A percentile compares a stretch with the other conserved stretches of the same genome.
phyloP scores from a whole-genome alignment of 2,888 invertebrate species.

The Habroteleia sp. region DNA sequence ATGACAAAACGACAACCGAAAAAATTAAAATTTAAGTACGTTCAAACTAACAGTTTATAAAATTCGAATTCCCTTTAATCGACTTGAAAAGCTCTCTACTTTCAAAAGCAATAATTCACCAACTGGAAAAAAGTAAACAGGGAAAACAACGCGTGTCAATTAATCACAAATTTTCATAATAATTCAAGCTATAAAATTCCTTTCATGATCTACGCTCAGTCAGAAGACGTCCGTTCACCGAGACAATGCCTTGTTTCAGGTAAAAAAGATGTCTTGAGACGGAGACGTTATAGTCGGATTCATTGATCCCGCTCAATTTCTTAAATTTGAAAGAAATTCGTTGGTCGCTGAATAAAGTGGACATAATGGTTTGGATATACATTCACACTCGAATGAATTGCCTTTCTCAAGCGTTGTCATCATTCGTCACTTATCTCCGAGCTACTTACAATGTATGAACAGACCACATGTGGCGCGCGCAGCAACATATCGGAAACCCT shows the following conservation, averaged over 20 bases:
- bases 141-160: neutral
- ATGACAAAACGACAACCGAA: no score
- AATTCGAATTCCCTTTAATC: no score
- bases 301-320: conserved; percentile 3
- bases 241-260: conserved; percentile 1
- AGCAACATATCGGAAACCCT: conserved; percentile 35
- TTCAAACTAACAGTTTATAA: no score
- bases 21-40: no score
- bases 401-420: conserved; percentile 28
- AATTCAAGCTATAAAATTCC: neutral
- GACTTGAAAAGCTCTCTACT: no score
- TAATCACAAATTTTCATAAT: neutral
- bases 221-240: neutral
- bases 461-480: conserved; percentile 39
- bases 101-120: no score
- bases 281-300: neutral
- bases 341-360: conserved; percentile 17
- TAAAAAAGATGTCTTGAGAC: conserved; percentile 7
- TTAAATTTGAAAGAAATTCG: neutral
- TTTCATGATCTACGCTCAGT: conserved; percentile 1
- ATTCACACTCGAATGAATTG: conserved; percentile 19
- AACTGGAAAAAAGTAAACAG: neutral
- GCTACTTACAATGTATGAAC: conserved; percentile 52
- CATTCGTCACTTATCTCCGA: conserved; percentile 43
- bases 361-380: conserved; percentile 19